Evolutionary conservation across 2,113 vertebrate genomes (phyloP), one percentile per base, ranked within the genome.

Genomic region (Sorex fumeus): DNA sequence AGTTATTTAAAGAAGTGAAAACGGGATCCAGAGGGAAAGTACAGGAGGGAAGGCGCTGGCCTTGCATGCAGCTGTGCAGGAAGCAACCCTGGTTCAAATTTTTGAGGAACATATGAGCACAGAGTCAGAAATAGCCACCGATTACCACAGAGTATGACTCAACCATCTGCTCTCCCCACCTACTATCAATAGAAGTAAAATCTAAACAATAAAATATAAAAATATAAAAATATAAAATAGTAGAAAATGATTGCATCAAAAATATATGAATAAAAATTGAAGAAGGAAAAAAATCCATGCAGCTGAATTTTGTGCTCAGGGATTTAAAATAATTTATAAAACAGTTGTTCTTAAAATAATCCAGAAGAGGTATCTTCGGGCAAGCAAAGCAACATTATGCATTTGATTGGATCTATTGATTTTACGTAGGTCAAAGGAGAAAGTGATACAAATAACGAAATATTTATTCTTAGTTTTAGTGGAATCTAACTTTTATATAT

Each of bases 401-500:
- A 64, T 43, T 84, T 3, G 43, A 8, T 66, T 82, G 27, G 4
- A 64, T 89, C 27, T 50, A 32, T 89, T 72, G 16, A 28, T n/a
- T 84, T 32, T 6, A 60, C 64, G 21, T 85, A 64, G 3, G 16
- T 66, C 34, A 79, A 93, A 85, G 69, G 3, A 64, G 3, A 75
- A 89, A 78, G 40, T 74, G 2, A 40, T 50, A 71, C 2, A 67
- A 82, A 47, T 81, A 77, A 86, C 3, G 93, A 62, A 93, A 82
- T 71, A 81, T 6, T 84, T 40, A 60, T 25, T 77, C 30, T 86
- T 78, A 27, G 13, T 15, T 30, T 74, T 92, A 93, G 30, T 80
- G 16, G 10, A 92, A 85, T 40, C 76, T 36, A 74, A 74, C 23
- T 43, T 84, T 69, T 80, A 53, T 62, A 36, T 15, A 92, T 72